Percentiles rank a stretch among this genome's conserved stretches.
Conservation (phyloP, 2,888 invertebrate species). For the Drosophila anceps region DNA sequence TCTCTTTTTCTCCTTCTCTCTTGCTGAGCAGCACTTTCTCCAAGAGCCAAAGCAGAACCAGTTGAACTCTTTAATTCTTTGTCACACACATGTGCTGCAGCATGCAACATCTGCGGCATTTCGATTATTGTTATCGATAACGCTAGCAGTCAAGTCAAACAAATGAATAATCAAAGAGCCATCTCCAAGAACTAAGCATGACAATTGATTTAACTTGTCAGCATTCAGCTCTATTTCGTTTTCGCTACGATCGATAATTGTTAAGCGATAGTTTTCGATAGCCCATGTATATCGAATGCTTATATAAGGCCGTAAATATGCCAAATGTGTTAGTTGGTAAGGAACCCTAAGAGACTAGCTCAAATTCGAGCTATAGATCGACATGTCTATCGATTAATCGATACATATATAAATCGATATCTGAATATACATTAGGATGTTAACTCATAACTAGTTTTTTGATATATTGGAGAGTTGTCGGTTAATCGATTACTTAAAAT, state of each 20-base stretch:
- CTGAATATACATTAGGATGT: background rate
- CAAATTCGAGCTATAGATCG: background rate
- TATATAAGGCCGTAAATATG: no score
- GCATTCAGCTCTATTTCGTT: no score
- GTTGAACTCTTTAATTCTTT: constrained; percentile 49
- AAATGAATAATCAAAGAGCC: background rate
- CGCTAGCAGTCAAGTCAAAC: background rate
- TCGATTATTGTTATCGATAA: constrained; percentile 30
- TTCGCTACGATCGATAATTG: no score
- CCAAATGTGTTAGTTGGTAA: no score
- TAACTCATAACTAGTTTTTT: background rate
- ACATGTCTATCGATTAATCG: no score
- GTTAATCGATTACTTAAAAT: background rate
- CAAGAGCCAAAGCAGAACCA: constrained; percentile 40
- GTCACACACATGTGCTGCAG: constrained; percentile 19
- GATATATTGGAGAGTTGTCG: background rate
- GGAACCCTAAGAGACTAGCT: no score
- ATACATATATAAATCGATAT: background rate
- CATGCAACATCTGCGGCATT: constrained; percentile 22
- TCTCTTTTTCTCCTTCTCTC: constrained; percentile 4
- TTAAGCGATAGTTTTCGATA: no score
- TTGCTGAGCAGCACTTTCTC: constrained; percentile 50
- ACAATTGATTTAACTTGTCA: background rate
- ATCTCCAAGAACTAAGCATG: no score
- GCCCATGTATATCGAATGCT: background rate